These are phyloP conservation scores for Hiodon tergisus DNA, from an alignment of 2,113 vertebrate species.

Conservation along the genomic window DNA sequence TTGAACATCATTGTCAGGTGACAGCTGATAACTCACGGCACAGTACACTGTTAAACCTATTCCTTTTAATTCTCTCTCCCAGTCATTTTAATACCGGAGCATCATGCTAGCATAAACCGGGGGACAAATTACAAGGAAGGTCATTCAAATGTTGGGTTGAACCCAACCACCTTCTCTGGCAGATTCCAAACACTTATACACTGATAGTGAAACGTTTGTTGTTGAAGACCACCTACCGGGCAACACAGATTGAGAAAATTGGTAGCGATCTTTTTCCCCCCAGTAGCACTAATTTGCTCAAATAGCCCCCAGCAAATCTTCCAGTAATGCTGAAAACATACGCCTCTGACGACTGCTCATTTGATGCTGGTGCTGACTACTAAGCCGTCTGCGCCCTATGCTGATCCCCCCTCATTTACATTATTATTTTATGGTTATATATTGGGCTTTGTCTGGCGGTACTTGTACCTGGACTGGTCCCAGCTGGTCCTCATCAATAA, in stretches of 20 bases:
- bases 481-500: slow-evolving; percentile 78
- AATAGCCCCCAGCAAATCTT: background rate
- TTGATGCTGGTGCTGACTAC: background rate
- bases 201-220: background rate
- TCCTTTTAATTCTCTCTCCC: background rate
- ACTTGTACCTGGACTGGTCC: slow-evolving; percentile 67
- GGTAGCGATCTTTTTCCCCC: background rate
- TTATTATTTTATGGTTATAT: slow-evolving; percentile 74
- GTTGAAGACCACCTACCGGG: background rate
- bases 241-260: background rate
- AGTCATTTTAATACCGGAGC: no score
- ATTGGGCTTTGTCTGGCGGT: slow-evolving; percentile 72
- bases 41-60: background rate
- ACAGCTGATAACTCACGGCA: slow-evolving; percentile 5
- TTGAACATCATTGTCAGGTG: background rate
- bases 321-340: background rate
- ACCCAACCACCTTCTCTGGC: background rate
- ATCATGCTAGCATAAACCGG: no score
- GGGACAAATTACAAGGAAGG: background rate
- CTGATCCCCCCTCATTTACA: slow-evolving; percentile 60
- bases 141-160: background rate
- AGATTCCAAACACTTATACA: background rate
- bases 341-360: background rate
- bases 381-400: background rate
- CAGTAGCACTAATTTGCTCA: slow-evolving; percentile 2